Evolutionary conservation across 2,797 vertebrate species (phyloP), one percentile per base, ranked within the genome.

Genomic region (Galagoides demidoff): DNA sequence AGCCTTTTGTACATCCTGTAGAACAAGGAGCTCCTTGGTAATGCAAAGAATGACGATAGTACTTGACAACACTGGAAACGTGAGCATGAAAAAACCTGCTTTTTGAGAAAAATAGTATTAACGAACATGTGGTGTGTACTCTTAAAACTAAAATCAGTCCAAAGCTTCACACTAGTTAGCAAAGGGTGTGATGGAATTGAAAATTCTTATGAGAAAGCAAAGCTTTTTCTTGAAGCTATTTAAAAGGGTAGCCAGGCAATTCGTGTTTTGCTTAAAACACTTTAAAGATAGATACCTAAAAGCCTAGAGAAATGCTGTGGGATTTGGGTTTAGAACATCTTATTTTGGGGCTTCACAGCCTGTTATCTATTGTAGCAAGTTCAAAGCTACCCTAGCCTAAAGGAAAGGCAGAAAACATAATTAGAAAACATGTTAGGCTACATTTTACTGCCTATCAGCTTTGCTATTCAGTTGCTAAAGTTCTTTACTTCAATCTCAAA

Each of bases 21-120:
- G 98, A 98, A 73, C 89, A 76, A 6, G 61, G 64, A 89, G 43
- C 90, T 3, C 86, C 84, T 95, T 98, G 97, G 97, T 98, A 45
- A 97, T 79, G 13, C 27, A 59, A 81, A 95, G 73, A 88, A 74
- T 68, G 19, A 96, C 94, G 79, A 85, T 43, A 68, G 43, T 82
- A 34, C 82, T 34, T 92, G 34, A 25, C 19, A 52, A 87, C 63
- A 84, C 29, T 91, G 79, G 74, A 86, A 85, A 95, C 76, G 79
- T 68, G 61, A 84, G 49, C 39, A 73, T 20, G n/a, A 92, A 86
- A 86, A 86, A 92, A 86, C 73, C 63, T 57, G 45, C 22, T 95
- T 71, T 89, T 49, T 74, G 34, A 86, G 64, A 85, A 87, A 85
- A 95, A 82, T 25, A 85, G 13, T 82, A 66, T 52, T 85, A 96